A percentile compares a stretch with the other conserved stretches of the same genome.
phyloP scores from a whole-genome alignment of 2,797 vertebrate species.

The Peromyscus eremicus region DNA sequence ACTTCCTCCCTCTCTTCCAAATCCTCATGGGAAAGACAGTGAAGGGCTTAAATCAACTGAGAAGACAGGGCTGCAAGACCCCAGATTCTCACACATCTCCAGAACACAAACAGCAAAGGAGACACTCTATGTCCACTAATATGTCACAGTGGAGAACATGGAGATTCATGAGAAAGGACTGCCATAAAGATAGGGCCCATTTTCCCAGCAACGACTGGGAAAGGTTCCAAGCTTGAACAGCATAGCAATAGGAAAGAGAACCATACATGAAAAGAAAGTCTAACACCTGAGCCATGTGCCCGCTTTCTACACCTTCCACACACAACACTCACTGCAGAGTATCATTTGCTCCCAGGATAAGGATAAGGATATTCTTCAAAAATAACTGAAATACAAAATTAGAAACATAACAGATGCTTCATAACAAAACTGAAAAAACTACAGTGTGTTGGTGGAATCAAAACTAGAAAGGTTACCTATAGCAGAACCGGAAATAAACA shows the following conservation, averaged over 20 bases:
- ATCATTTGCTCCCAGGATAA: slow-evolving; percentile 35
- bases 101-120: slow-evolving; percentile 34
- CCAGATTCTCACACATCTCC: slow-evolving; percentile 51
- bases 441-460: slow-evolving; percentile 35
- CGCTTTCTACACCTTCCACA: not conserved
- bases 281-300: slow-evolving; percentile 14
- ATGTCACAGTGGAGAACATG: not conserved
- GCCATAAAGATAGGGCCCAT: not conserved
- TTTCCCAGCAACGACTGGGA: slow-evolving; percentile 36
- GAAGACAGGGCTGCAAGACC: not conserved
- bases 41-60: slow-evolving; percentile 27
- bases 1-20: slow-evolving; percentile 18
- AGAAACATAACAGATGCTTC: slow-evolving; percentile 46
- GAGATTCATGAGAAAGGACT: slow-evolving; percentile 24
- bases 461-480: slow-evolving; percentile 54
- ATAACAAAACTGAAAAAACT: slow-evolving; percentile 59
- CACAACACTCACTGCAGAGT: not conserved
- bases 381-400: slow-evolving; percentile 59
- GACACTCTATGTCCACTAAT: slow-evolving; percentile 24
- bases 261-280: slow-evolving; percentile 45
- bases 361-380: slow-evolving; percentile 26
- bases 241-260: not conserved
- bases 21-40: not conserved
- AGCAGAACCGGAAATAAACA: slow-evolving; percentile 60
- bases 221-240: slow-evolving; percentile 30